Percentiles rank a stretch among this genome's conserved stretches.
These are phyloP conservation scores for Artemia sp. DNA, from an alignment of 2,888 invertebrate genomes.

Conservation along the genomic window DNA sequence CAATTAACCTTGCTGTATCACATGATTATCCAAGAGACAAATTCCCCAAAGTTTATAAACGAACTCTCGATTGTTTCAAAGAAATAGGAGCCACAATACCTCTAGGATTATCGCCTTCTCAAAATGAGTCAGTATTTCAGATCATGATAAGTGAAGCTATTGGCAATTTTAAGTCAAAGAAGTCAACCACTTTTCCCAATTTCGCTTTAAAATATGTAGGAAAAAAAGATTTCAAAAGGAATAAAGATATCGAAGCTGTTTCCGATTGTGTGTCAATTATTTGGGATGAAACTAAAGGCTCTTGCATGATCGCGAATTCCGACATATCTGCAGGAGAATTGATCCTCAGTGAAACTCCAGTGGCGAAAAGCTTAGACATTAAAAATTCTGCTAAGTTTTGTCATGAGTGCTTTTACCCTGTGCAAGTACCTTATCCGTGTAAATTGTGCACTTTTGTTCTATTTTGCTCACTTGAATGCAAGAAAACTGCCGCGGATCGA, in stretches of 20 bases:
- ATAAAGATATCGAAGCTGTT: neutral
- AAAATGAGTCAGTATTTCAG: neutral
- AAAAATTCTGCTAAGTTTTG: neutral
- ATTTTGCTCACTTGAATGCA: neutral
- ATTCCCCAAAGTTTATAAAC: neutral
- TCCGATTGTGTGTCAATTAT: neutral
- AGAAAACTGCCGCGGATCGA: neutral
- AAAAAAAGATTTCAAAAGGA: neutral
- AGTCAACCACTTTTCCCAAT: neutral
- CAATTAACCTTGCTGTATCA: neutral
- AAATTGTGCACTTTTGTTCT: neutral
- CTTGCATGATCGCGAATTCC: neutral
- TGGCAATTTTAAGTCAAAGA: neutral
- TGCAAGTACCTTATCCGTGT: slow-evolving; percentile 3
- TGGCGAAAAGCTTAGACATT: neutral
- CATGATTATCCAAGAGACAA: neutral
- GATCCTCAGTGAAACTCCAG: slow-evolving; percentile 11
- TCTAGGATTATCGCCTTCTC: neutral
- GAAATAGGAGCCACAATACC: neutral
- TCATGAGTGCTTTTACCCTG: slow-evolving; percentile 1
- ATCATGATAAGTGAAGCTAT: neutral
- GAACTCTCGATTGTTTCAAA: neutral
- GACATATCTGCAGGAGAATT: neutral
- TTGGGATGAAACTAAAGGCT: neutral
- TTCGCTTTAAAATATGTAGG: slow-evolving; percentile 1